Percentiles rank a stretch among this genome's conserved stretches.
Evolutionary conservation across 2,113 vertebrate species (phyloP).

Genomic region (Addax nasomaculatus): DNA sequence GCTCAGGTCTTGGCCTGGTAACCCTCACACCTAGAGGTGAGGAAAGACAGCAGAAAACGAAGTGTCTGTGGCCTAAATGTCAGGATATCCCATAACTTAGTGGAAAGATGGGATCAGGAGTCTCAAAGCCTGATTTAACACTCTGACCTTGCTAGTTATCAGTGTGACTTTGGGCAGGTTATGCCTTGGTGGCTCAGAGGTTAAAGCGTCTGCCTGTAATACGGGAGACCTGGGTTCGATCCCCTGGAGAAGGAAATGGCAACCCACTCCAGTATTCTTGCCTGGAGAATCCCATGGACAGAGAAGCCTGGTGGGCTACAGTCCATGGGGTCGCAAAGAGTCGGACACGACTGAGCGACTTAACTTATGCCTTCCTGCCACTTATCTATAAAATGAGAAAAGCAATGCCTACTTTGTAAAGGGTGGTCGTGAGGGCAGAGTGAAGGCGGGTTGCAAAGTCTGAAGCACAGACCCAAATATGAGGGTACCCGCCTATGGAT

Average conservation of each 20-base stretch:
- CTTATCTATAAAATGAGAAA: neutral
- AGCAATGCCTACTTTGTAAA: neutral
- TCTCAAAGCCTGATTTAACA: neutral
- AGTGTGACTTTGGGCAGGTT: neutral
- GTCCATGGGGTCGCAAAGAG: no score
- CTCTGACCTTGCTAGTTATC: neutral
- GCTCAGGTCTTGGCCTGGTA: conserved; percentile 46
- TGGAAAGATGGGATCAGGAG: neutral
- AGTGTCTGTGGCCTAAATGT: neutral
- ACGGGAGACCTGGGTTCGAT: no score
- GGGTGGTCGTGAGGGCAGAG: neutral
- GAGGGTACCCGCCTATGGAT: neutral
- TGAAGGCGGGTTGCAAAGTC: neutral
- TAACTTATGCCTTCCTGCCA: neutral
- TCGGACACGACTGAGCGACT: no score
- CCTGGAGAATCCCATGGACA: no score
- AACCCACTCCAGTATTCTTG: no score
- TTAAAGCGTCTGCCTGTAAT: no score
- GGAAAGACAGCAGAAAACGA: neutral
- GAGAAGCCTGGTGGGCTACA: no score
- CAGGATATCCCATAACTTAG: neutral
- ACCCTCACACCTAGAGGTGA: neutral
- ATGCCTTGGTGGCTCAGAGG: neutral
- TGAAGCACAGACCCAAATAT: neutral
- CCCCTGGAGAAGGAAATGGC: no score